phyloP scores from a whole-genome alignment of 2,113 vertebrate species.

The Eleginops maclovinus region DNA sequence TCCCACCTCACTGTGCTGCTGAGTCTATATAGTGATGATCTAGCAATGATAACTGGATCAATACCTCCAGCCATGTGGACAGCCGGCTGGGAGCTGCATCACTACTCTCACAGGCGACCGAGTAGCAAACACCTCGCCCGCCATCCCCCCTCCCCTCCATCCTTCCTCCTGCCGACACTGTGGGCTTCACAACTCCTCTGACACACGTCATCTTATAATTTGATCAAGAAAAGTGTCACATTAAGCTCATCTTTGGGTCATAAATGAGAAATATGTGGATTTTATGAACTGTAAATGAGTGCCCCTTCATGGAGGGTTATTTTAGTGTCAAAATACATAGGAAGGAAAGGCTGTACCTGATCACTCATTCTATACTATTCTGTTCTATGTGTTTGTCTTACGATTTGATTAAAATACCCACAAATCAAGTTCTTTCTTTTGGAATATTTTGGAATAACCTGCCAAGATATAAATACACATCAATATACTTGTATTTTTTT shows the following conservation, averaged over 20 bases:
- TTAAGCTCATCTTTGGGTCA: constrained; percentile 74
- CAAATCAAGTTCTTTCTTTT: constrained; percentile 7
- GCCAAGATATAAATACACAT: neutral
- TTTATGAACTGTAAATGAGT: constrained; percentile 83
- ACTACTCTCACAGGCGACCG: constrained; percentile 67
- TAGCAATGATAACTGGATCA: constrained; percentile 81
- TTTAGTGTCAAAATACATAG: constrained; percentile 82
- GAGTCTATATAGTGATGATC: constrained; percentile 81
- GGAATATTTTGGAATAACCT: constrained; percentile 8
- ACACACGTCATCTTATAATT: constrained; percentile 76
- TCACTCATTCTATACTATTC: constrained; percentile 64
- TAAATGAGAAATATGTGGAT: constrained; percentile 82
- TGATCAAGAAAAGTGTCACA: constrained; percentile 81
- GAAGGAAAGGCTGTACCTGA: constrained; percentile 66
- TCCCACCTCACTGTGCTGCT: constrained; percentile 50
- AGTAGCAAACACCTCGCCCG: constrained; percentile 58
- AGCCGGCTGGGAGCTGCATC: constrained; percentile 72
- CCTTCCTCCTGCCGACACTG: constrained; percentile 4
- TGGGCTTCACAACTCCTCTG: constrained; percentile 72
- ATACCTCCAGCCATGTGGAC: constrained; percentile 81
- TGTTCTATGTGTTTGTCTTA: constrained; percentile 58
- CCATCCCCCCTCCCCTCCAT: neutral
- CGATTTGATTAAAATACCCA: constrained; percentile 33
- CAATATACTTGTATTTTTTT: neutral
- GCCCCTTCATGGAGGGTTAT: constrained; percentile 82